Conservation (phyloP, 2,888 invertebrate genomes). For the Homarus gammarus region DNA sequence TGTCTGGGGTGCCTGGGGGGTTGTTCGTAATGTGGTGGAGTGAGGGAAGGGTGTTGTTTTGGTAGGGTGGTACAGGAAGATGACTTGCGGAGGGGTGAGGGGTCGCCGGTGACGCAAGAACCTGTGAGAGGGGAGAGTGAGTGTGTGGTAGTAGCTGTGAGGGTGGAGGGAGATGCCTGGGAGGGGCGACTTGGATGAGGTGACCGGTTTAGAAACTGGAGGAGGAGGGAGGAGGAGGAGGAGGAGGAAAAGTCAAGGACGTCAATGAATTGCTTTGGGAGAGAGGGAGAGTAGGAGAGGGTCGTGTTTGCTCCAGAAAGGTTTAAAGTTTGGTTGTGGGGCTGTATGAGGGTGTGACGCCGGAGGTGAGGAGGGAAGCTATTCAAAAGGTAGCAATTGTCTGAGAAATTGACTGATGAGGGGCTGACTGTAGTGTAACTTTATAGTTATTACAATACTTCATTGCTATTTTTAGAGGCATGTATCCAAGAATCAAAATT, state of each 20-base stretch:
- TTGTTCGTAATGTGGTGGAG: background rate
- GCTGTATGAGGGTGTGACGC: constrained; percentile 3
- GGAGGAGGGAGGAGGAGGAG: constrained; percentile 1
- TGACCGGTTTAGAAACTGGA: background rate
- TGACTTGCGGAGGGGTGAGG: constrained; percentile 1
- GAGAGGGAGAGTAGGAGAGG: background rate
- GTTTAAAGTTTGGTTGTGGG: constrained; percentile 53
- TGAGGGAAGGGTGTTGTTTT: background rate
- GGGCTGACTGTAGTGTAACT: too few species aligned
- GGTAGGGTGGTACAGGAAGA: background rate
- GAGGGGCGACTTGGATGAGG: background rate
- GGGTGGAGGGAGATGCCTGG: background rate
- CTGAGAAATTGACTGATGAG: too few species aligned
- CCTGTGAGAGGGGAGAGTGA: background rate
- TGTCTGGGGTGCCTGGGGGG: too few species aligned
- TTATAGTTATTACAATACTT: too few species aligned
- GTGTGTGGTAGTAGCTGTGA: background rate
- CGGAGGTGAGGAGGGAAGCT: background rate
- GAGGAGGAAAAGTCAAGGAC: constrained; percentile 9
- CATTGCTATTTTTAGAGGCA: too few species aligned
- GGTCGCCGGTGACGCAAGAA: background rate
- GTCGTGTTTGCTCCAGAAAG: constrained; percentile 48
- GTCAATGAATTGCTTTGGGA: background rate
- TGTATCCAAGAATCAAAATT: too few species aligned
- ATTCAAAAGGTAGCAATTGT: too few species aligned